Conservation (phyloP, 1,140 invertebrate species). For the Caerostris darwini region DNA sequence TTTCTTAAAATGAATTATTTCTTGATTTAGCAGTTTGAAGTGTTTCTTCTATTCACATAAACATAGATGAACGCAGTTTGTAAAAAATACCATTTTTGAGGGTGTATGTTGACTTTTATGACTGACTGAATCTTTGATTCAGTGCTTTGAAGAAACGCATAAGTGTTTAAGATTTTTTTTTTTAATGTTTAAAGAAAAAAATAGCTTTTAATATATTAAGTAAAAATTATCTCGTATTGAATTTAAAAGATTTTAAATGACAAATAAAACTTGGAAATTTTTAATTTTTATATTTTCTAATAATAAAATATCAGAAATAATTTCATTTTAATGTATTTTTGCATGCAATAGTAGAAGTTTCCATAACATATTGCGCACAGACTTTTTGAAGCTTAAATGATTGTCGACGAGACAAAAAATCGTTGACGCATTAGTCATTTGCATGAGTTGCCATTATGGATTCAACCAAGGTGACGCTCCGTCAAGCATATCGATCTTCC, state of each 20-base stretch:
- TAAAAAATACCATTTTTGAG: too few relatives aligned
- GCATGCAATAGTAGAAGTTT: neutral
- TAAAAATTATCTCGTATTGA: neutral
- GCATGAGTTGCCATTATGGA: slow-evolving; percentile 6
- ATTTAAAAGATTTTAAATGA: neutral
- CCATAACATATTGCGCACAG: neutral
- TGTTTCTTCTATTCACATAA: too few relatives aligned
- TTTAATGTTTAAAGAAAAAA: too few relatives aligned
- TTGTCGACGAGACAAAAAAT: neutral
- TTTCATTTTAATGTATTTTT: neutral
- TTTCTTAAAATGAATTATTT: too few relatives aligned
- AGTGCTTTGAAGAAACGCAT: too few relatives aligned
- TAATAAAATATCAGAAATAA: too few relatives aligned
- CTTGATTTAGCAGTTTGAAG: too few relatives aligned
- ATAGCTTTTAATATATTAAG: neutral
- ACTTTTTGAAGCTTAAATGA: neutral
- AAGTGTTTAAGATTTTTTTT: too few relatives aligned
- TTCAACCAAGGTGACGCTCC: neutral
- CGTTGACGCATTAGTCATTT: neutral
- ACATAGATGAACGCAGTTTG: too few relatives aligned
- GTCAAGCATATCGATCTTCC: slow-evolving; percentile 17
- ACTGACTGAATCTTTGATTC: too few relatives aligned
- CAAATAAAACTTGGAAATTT: neutral
- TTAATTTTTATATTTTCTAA: too few relatives aligned
- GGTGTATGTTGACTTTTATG: too few relatives aligned